Conservation (phyloP, 2,888 invertebrate species). For the Dryobota labecula region DNA sequence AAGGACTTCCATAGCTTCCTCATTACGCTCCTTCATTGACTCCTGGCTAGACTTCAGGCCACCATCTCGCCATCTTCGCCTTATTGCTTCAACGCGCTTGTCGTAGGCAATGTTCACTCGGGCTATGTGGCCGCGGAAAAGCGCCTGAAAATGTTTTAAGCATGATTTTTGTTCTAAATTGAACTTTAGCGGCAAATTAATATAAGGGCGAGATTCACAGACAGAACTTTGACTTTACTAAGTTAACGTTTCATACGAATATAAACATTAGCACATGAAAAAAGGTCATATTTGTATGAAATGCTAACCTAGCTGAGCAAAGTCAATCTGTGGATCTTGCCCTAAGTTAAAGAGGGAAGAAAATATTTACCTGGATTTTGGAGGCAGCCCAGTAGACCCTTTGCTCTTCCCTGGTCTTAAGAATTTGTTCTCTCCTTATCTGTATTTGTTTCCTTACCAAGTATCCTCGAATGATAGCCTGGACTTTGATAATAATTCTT, state of each 20-base stretch:
- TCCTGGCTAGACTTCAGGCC: slow-evolving; percentile 80
- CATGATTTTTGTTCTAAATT: not conserved
- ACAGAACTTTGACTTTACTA: not conserved
- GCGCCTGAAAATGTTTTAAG: slow-evolving; percentile 74
- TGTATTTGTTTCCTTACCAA: slow-evolving; percentile 86
- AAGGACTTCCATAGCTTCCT: slow-evolving; percentile 84
- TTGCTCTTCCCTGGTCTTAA: slow-evolving; percentile 83
- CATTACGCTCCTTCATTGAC: slow-evolving; percentile 82
- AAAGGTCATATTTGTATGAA: not conserved
- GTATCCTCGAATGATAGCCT: slow-evolving; percentile 86
- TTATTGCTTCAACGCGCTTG: slow-evolving; percentile 73
- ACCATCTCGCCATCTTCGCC: slow-evolving; percentile 84
- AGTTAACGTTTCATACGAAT: not conserved
- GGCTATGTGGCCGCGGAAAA: slow-evolving; percentile 88
- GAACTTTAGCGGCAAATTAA: not conserved
- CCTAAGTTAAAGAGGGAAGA: not conserved
- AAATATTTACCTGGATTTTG: slow-evolving; percentile 90
- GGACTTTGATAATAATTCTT: slow-evolving; percentile 78
- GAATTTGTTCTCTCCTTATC: slow-evolving; percentile 81
- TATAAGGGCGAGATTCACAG: not conserved
- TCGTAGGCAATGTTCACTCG: slow-evolving; percentile 72
- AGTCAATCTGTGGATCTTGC: not conserved
- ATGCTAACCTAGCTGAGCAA: not conserved
- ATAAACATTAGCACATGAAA: not conserved
- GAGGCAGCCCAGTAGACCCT: slow-evolving; percentile 89